Conservation (phyloP, 2,888 invertebrate species). For the Pseudococcus viburni region DNA sequence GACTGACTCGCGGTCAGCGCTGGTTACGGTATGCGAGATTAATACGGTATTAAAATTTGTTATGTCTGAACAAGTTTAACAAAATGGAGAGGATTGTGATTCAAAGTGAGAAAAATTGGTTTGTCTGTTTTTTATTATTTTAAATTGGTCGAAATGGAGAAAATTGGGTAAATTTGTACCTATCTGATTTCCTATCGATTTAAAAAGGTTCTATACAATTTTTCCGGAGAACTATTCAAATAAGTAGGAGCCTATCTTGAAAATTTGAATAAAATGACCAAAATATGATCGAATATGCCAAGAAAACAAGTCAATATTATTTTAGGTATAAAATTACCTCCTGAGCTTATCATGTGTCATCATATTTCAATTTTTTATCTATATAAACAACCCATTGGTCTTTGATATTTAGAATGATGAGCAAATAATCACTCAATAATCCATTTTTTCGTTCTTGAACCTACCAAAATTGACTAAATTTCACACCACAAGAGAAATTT, state of each 20-base stretch:
- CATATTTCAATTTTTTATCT: neutral
- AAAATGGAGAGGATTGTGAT: neutral
- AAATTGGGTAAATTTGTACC: neutral
- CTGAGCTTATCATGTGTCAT: too few species aligned
- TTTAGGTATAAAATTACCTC: too few species aligned
- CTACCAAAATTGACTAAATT: neutral
- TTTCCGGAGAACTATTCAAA: neutral
- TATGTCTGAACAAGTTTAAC: neutral
- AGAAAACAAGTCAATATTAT: too few species aligned
- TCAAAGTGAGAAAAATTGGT: neutral
- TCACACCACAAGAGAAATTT: neutral
- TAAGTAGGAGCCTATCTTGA: too few species aligned
- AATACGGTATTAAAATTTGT: slow-evolving; percentile 15
- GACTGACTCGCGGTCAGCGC: neutral
- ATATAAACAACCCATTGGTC: neutral
- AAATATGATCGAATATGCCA: too few species aligned
- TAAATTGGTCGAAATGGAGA: neutral
- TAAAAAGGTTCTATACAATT: neutral
- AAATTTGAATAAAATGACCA: too few species aligned
- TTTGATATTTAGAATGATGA: neutral
- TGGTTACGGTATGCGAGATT: neutral
- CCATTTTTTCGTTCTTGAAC: neutral
- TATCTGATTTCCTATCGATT: neutral
- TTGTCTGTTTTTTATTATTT: neutral
- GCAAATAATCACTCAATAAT: neutral